Base-by-base conservation (phyloP, 1,140 invertebrate genomes). In the Acromyrmex charruanus region DNA sequence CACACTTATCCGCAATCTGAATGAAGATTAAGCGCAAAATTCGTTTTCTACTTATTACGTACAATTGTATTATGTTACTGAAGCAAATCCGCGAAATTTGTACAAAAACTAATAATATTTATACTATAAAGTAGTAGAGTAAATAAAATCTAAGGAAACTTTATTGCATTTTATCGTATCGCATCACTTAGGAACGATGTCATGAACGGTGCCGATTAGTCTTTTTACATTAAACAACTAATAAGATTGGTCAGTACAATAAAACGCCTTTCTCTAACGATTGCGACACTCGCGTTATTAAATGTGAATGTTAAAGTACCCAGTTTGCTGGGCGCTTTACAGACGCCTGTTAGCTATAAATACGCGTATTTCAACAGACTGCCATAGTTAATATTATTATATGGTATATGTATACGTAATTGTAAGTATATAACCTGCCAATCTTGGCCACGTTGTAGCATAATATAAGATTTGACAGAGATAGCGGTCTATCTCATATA, bases 351-450 rank as follows among this genome's bases (percentile, higher is more conserved):
- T 90, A 87, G 59, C 58, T 72, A 87, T 88, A 59, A 85, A 69
- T 74, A 85, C 65, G 35, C 71, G 85, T 65, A 77, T 91, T 90
- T 90, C 31, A 74, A 90, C 53, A 90, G 87, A 91, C 90, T 91
- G 90, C 90, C 89, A 91, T 90, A 91, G 69, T 90, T 91, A 86
- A 90, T 88, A 39, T 86, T 90, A 81, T 81, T 88, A 74, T 68
- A 25, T 35, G 77, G 12, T 75, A 85, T 66, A 65, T 79, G 16
- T 75, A 53, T 63, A 63, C 55, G n/a, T 44, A 75, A 69, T 69
- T 69, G 66, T 69, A 69, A 81, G 35, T 12, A 51, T 88, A 21
- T 88, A 88, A 87, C 25, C 31, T 59, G 55, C 66, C 69, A 75
- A 18, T 68, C 25, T 75, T 61, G 80, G 80, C 80, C 55, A 61